Base-by-base conservation (phyloP, 2,888 invertebrate genomes). In the Megalurothrips usitatus region DNA sequence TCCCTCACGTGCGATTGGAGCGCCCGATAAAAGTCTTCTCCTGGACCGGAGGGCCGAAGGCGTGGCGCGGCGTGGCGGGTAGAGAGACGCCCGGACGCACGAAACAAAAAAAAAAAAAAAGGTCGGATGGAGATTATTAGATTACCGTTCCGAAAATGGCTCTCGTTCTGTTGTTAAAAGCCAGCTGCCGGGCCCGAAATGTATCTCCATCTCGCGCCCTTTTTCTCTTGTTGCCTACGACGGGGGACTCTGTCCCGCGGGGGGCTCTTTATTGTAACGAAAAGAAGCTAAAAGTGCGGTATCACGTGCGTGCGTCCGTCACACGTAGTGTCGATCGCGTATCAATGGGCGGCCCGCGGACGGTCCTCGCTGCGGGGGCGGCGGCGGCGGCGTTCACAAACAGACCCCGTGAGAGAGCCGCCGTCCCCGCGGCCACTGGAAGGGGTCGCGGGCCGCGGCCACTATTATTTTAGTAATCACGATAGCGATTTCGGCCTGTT, bases 101-200 rank as follows among this genome's bases (percentile, higher is more conserved):
- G 23, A 75, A 26, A 26, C 68, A 75, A 75, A 75, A 43, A 75
- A 26, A 26, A 23, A 75, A 75, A 75, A 43, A 75, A 75, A 75
- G 68, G 68, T 75, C 68, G 68, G 68, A 75, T 75, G 68, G 68
- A 75, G 68, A 75, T 75, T 75, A 75, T 75, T 75, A 75, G 68
- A 75, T 75, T 75, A 75, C 23, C 68, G 68, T 23, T 43, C 26
- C 68, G 68, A 75, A 75, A 75, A 75, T 75, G 58, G 58, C 4
- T 58, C 58, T 58, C 58, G 58, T 58, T 58, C 58, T 58, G 58
- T n/a, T n/a, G 68, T 23, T 75, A 75, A 75, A 26, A 75, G 68
- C 68, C 23, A 58, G 58, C 26, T 9, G 68, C 68, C 68, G 26
- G 14, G 68, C 68, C 68, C 9, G 23, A 43, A 43, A 43, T 43